Percentiles rank a stretch among this genome's conserved stretches.
Conservation (phyloP, 2,113 vertebrate species). For the Paratilapia polleni region DNA sequence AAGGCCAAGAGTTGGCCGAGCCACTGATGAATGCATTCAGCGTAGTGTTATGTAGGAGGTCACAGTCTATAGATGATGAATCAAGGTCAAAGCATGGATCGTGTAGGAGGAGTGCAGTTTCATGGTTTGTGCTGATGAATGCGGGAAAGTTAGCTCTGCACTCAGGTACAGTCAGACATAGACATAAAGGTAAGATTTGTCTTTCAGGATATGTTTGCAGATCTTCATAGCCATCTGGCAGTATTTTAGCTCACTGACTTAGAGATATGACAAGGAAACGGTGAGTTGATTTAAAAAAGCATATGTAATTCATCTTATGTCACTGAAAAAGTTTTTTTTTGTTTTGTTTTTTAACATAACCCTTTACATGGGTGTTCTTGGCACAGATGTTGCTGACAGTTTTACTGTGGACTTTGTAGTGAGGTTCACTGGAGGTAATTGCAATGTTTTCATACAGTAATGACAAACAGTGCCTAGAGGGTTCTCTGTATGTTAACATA, state of each 20-base stretch:
- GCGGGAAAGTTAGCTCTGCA: conserved; percentile 25
- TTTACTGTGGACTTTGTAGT: background rate
- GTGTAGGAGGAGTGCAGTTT: conserved; percentile 46
- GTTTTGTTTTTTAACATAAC: too few relatives aligned
- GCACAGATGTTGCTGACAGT: background rate
- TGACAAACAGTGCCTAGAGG: background rate
- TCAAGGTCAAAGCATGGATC: conserved; percentile 9
- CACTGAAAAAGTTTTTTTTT: too few relatives aligned
- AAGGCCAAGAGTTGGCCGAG: conserved; percentile 37
- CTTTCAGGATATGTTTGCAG: conserved; percentile 27
- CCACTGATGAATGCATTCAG: conserved; percentile 26
- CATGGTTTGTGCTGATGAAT: conserved; percentile 23
- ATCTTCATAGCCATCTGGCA: conserved; percentile 4
- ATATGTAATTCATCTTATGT: background rate
- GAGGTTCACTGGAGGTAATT: conserved; percentile 27
- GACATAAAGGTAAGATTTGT: conserved; percentile 11
- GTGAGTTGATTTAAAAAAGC: background rate
- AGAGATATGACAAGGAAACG: background rate
- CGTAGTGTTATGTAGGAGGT: conserved; percentile 44
- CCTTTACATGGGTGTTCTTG: background rate
- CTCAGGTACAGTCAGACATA: background rate
- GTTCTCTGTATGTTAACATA: background rate
- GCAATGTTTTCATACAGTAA: conserved; percentile 9
- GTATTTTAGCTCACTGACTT: background rate
- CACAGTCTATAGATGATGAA: conserved; percentile 41